These are phyloP conservation scores for Bergia sp. DNA, from an alignment of 92 coral and sea anemone genomes.

Conservation along the genomic window DNA sequence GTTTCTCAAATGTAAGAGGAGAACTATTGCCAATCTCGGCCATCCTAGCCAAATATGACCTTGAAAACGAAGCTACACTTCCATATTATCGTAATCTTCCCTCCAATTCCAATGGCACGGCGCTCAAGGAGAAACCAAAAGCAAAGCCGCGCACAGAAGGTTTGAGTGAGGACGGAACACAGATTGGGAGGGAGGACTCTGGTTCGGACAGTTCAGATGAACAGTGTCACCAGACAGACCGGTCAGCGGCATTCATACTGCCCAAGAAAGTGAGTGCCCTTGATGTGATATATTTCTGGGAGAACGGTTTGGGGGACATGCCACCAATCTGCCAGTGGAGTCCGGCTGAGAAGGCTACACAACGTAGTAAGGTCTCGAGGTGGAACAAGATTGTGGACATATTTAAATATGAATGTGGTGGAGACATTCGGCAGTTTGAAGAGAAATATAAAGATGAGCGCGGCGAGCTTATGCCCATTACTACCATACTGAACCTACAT, in stretches of 20 bases:
- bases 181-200: not conserved
- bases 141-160: conserved; percentile 3
- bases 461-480: conserved; percentile 94
- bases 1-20: conserved; percentile 81
- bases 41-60: conserved; percentile 91
- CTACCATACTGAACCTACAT: conserved; percentile 89
- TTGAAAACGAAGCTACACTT: conserved; percentile 83
- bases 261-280: conserved; percentile 95
- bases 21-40: conserved; percentile 97
- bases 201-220: conserved; percentile 42
- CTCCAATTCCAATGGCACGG: conserved; percentile 54
- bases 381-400: conserved; percentile 98
- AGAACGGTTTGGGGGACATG: conserved; percentile 93
- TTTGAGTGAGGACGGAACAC: not conserved
- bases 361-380: conserved; percentile 95
- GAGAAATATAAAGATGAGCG: conserved; percentile 94
- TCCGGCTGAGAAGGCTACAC: conserved; percentile 86
- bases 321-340: conserved; percentile 98
- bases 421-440: conserved; percentile 91
- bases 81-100: conserved; percentile 57
- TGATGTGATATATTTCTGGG: conserved; percentile 98
- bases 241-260: conserved; percentile 79
- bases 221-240: conserved; percentile 43
- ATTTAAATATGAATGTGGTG: conserved; percentile 88
- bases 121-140: not conserved